phyloP scores from a whole-genome alignment of 2,797 vertebrate genomes.

The Lepilemur ruficaudatus region DNA sequence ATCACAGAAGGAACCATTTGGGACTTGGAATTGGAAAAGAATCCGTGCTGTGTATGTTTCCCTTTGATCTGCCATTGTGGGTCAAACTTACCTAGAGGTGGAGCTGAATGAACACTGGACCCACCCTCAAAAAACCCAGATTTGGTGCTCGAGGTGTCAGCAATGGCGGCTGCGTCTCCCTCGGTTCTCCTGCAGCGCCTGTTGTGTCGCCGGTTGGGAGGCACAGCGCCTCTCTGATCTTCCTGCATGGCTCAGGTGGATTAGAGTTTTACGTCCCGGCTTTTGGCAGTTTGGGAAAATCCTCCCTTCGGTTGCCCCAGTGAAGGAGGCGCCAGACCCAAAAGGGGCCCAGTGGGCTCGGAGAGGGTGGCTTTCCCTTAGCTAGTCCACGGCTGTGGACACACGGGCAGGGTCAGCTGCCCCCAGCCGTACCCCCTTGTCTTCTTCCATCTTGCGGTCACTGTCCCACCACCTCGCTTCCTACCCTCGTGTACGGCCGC shows the following conservation, averaged over 20 bases:
- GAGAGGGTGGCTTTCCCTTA: neutral
- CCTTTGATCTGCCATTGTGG: neutral
- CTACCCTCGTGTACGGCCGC: neutral
- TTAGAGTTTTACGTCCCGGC: neutral
- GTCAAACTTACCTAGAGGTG: neutral
- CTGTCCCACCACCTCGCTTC: neutral
- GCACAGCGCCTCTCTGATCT: constrained; percentile 91
- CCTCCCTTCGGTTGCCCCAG: neutral
- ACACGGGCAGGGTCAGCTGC: too few relatives aligned
- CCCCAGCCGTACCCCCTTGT: too few relatives aligned
- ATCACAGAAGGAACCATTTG: neutral
- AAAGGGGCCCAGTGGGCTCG: rapidly evolving
- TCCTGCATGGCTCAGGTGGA: constrained; percentile 94
- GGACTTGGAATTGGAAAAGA: neutral
- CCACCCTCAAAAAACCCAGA: neutral
- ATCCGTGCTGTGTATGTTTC: neutral
- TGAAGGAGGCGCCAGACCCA: neutral
- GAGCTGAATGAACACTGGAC: neutral
- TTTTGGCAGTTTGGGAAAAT: neutral
- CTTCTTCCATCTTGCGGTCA: rapidly evolving
- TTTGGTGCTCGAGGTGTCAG: rapidly evolving
- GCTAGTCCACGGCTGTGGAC: neutral
- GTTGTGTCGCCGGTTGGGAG: constrained; percentile 85
- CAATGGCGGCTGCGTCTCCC: constrained; percentile 71
- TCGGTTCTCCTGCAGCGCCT: constrained; percentile 71